Percentiles rank a stretch among this genome's conserved stretches.
Evolutionary conservation across 2,888 invertebrate genomes (phyloP).

Genomic region (Laspeyria flexula): DNA sequence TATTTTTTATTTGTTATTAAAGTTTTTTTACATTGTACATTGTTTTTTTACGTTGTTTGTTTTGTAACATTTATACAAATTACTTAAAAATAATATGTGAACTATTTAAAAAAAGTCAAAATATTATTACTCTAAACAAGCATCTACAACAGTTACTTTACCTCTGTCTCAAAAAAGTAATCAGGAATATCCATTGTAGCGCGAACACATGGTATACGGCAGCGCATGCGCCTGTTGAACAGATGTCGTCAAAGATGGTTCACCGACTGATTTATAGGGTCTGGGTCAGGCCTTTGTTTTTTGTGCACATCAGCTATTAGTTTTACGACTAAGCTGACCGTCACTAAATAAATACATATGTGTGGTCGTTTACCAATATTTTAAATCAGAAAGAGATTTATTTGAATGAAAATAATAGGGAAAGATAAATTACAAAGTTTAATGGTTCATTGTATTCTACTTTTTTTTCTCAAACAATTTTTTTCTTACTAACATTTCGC

Average conservation of each 20-base stretch:
- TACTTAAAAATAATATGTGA: too few relatives aligned
- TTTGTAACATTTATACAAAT: too few relatives aligned
- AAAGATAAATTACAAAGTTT: too few relatives aligned
- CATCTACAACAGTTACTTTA: background rate
- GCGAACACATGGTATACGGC: conserved; percentile 22
- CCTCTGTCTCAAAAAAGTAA: background rate
- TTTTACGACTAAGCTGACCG: conserved; percentile 54
- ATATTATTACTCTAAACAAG: too few relatives aligned
- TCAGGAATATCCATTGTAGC: conserved; percentile 10
- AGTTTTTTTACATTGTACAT: too few relatives aligned
- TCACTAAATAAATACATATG: conserved; percentile 53
- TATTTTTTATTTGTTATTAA: too few relatives aligned
- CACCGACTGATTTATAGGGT: conserved; percentile 67
- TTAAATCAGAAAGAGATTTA: conserved; percentile 1
- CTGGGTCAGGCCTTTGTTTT: conserved; percentile 47
- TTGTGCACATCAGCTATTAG: conserved; percentile 38
- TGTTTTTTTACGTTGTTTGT: too few relatives aligned
- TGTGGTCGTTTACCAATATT: conserved; percentile 31
- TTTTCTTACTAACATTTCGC: too few relatives aligned
- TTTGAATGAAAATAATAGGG: background rate
- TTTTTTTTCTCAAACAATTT: too few relatives aligned
- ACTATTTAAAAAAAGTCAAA: too few relatives aligned
- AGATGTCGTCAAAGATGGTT: conserved; percentile 66
- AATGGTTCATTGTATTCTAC: too few relatives aligned
- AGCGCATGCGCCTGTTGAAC: conserved; percentile 51